Conservation (phyloP, 2,113 vertebrate species). For the Eulemur macaco region DNA sequence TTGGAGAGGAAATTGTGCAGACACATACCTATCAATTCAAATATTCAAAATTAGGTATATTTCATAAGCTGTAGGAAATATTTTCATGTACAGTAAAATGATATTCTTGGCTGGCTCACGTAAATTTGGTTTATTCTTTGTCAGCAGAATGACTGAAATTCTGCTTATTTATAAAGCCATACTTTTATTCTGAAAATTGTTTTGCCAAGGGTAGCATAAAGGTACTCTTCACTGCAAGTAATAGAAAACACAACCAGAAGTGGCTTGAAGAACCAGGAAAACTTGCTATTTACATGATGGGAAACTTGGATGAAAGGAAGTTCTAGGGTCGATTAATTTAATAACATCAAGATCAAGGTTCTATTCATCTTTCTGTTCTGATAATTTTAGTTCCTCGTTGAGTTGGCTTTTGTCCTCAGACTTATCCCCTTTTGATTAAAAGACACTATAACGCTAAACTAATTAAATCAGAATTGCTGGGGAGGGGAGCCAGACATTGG, state of each 20-base stretch:
- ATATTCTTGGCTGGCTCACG: neutral
- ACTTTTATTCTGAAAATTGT: neutral
- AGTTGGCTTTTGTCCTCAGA: neutral
- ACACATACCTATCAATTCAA: neutral
- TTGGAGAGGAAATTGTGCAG: neutral
- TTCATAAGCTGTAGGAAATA: conserved; percentile 35
- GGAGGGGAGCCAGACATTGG: neutral
- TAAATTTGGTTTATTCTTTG: conserved; percentile 24
- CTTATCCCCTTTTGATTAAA: neutral
- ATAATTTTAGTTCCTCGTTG: neutral
- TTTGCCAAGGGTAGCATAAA: neutral
- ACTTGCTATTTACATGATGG: neutral
- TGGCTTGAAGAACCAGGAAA: neutral
- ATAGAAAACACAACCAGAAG: neutral
- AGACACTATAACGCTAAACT: neutral
- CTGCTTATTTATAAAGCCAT: neutral
- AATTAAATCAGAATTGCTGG: neutral
- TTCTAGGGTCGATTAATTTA: neutral
- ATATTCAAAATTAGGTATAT: conserved; percentile 51
- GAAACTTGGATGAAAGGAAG: neutral
- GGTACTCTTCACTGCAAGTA: neutral
- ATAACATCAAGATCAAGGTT: neutral
- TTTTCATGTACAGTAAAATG: neutral
- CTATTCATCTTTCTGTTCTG: neutral
- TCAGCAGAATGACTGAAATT: conserved; percentile 19